Conservation (phyloP, 2,797 vertebrate genomes). For the Peromyscus attwateri region DNA sequence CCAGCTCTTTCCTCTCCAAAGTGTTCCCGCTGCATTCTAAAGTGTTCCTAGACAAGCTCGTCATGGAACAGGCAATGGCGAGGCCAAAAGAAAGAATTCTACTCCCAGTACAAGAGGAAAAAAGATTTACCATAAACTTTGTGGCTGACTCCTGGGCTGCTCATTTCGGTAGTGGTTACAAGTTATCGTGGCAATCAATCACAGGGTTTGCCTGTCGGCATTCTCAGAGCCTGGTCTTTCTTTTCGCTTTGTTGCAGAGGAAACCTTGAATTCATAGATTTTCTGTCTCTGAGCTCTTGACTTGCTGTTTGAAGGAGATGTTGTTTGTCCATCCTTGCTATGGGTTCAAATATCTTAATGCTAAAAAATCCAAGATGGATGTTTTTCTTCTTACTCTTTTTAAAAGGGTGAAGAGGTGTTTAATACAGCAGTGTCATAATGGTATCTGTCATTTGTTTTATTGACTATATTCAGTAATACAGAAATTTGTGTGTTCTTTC, state of each 20-base stretch:
- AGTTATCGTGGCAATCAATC: not conserved
- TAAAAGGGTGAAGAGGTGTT: conserved; percentile 12
- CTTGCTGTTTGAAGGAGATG: conserved; percentile 8
- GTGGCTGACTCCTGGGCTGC: not conserved
- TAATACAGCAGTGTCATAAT: not conserved
- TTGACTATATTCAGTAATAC: not conserved
- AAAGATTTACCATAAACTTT: not conserved
- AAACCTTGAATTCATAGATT: not conserved
- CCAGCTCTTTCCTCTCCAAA: not conserved
- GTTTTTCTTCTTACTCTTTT: not conserved
- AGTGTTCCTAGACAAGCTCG: not conserved
- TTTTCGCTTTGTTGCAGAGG: not conserved
- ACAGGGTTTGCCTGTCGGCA: not conserved
- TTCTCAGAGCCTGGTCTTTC: not conserved
- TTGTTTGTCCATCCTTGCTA: not conserved
- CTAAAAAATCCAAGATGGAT: not conserved
- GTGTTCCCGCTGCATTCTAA: not conserved
- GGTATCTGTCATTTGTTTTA: not conserved
- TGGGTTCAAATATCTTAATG: conserved; percentile 9
- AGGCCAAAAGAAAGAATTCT: not conserved
- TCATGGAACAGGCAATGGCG: not conserved
- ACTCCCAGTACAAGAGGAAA: not conserved
- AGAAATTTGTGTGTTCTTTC: not conserved
- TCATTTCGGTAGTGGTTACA: not conserved
- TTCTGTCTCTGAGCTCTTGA: not conserved